Conservation (phyloP, 2,113 vertebrate genomes). For the Oreocharis arfaki region DNA sequence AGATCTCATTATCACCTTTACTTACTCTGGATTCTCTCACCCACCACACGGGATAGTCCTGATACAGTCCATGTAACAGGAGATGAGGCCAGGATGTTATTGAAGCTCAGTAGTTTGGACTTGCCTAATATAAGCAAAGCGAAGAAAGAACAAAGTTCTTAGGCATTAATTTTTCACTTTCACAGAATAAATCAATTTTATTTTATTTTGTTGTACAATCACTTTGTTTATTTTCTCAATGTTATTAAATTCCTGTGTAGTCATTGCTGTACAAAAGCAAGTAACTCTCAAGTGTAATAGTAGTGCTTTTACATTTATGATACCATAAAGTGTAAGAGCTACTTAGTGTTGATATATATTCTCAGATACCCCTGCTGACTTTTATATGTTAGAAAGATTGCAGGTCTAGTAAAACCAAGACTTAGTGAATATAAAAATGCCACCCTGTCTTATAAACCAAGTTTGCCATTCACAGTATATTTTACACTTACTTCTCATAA, state of each 20-base stretch:
- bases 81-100: neutral
- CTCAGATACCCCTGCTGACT: neutral
- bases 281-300: neutral
- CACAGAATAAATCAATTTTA: neutral
- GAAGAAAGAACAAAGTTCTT: neutral
- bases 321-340: neutral
- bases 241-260: neutral
- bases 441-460: neutral
- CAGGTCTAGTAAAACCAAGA: constrained; percentile 7
- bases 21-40: neutral
- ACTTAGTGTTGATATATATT: constrained; percentile 24
- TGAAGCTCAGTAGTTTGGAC: neutral
- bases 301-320: constrained; percentile 12
- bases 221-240: neutral
- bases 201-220: neutral
- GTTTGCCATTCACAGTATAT: neutral
- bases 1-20: neutral
- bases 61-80: neutral
- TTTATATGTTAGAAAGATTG: constrained; percentile 10
- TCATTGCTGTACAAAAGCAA: neutral
- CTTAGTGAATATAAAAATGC: constrained; percentile 13
- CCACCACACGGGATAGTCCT: neutral
- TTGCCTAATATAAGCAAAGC: neutral
- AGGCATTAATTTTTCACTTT: neutral
- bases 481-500: neutral